Evolutionary conservation across 2,797 vertebrate genomes (phyloP), one percentile per base, ranked within the genome.

Genomic region (Lerista edwardsae): DNA sequence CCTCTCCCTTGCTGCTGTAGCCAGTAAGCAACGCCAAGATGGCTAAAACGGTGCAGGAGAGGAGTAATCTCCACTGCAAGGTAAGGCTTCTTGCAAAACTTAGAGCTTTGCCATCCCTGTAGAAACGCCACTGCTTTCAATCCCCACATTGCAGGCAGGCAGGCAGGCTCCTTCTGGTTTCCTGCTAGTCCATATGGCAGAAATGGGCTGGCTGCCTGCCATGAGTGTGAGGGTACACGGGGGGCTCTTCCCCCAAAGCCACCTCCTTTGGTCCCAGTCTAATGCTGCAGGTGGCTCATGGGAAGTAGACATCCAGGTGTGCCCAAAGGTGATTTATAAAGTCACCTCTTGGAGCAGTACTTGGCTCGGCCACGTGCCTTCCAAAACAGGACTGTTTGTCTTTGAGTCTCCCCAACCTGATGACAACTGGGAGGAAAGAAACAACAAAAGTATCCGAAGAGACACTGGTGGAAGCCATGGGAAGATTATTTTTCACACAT

Each of bases 381-480:
- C 9, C 39, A 39, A n/a, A 72, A 44, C 0, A 23, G 76, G 1
- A n/a, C 1, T 0, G 0, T 1, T 78, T 65, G 82, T 12, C 6
- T 17, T 14, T 31, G 61, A 9, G 41, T 65, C 21, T 61, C 27
- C 21, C 55, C 8, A 10, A 9, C 10, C 1, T 0, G 41, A 47
- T 27, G 73, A 31, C 21, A 61, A 76, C 14, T 51, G 47, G 47
- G 44, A 47, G 5, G 44, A 51, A 10, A 31, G 25, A 36, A 15
- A 15, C 34, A 76, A 34, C 21, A 27, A 55, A 36, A 2, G 69
- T 71, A 12, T 39, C 75, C 36, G 61, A 31, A 5, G 0, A 59
- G 15, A 1, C 0, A 7, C 34, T 2, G 5, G n/a, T 27, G 36
- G 29, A 5, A 5, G 25, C 67, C 3, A 15, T 57, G 47, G 1